Conservation (phyloP, 2,888 invertebrate genomes). For the Harpalus rubripes region DNA sequence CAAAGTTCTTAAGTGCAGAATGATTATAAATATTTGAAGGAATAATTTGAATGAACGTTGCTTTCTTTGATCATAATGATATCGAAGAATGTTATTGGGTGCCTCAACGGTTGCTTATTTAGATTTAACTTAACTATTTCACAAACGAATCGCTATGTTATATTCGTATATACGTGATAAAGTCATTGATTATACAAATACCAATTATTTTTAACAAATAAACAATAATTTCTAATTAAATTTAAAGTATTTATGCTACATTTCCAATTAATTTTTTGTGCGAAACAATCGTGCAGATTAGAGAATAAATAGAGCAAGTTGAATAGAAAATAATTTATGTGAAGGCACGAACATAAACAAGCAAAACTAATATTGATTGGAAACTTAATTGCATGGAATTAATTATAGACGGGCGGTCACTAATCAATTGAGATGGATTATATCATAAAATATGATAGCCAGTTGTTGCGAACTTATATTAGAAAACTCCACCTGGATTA, state of each 20-base stretch:
- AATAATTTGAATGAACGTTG: too few relatives aligned
- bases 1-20: too few relatives aligned
- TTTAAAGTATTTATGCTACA: neutral
- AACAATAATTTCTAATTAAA: neutral
- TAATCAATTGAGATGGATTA: conserved; percentile 54
- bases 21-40: too few relatives aligned
- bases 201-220: too few relatives aligned
- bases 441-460: conserved; percentile 27
- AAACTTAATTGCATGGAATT: conserved; percentile 47
- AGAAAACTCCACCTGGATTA: conserved; percentile 2
- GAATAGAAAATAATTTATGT: conserved; percentile 39
- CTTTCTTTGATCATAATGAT: too few relatives aligned
- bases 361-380: conserved; percentile 34
- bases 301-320: conserved; percentile 26
- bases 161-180: too few relatives aligned
- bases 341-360: conserved; percentile 25
- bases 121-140: too few relatives aligned
- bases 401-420: conserved; percentile 21
- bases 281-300: neutral
- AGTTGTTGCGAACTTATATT: conserved; percentile 23
- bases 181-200: too few relatives aligned
- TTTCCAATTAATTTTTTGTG: neutral
- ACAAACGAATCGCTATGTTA: too few relatives aligned
- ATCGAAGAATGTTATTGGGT: too few relatives aligned
- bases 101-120: too few relatives aligned